Base-by-base conservation (phyloP, 2,797 vertebrate genomes). In the Enteromius paludinosus region DNA sequence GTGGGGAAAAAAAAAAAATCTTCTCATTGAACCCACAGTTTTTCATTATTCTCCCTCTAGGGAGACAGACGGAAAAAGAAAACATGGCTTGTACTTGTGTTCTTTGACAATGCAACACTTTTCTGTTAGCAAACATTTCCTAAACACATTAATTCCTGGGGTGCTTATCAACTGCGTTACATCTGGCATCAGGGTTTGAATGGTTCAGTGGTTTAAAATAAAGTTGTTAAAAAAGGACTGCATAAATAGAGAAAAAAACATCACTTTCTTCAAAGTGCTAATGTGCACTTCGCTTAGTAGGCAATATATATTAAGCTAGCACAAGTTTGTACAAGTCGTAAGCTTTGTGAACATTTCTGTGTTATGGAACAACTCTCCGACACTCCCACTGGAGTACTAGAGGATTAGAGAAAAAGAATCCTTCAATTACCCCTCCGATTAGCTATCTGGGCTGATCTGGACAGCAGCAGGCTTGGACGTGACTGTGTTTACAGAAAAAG, bases 291-390 rank as follows among this genome's bases (percentile, higher is more conserved):
- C 81, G 78, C 66, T 84, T 85, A 84, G 73, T 85, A 73, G 87
- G 87, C 85, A 74, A 83, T 87, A 69, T 87, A 87, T 85, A 84
- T 86, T 62, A 80, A 87, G 87, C 87, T 89, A 14, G 41, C 45
- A 84, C 93, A 90, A 90, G 93, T 94, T 94, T 89, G 87, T 89
- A 92, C 93, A 94, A 91, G 93, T 90, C 15, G 28, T 87, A 66
- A 90, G 89, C 88, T 89, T 79, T 85, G 88, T 89, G 91, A 90
- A 91, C 89, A 87, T 90, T 89, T 78, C 86, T 88, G 83, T 90
- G 89, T 89, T 88, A 87, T 86, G 81, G 88, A 88, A 87, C 85
- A 90, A 92, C 91, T 84, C 75, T 17, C 25, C 56, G 84, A 82
- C 90, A 68, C 79, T 90, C 82, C 77, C 70, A 83, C 49, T 62